A percentile compares a stretch with the other conserved stretches of the same genome.
These are phyloP conservation scores for Drosophila buzzatii DNA, from an alignment of 2,888 invertebrate species.

Conservation along the genomic window DNA sequence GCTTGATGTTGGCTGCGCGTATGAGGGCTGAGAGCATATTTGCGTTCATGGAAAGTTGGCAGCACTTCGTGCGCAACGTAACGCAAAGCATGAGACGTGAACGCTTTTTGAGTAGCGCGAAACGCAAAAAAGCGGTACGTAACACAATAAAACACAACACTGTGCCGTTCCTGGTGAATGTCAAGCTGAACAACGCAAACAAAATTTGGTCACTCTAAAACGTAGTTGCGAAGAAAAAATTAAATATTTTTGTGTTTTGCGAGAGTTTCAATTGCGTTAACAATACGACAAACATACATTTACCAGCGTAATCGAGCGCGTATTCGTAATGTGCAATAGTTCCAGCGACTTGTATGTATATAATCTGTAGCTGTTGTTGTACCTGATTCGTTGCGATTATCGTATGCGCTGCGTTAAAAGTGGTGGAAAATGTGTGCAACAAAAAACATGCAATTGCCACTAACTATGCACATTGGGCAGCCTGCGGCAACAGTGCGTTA, in stretches of 20 bases:
- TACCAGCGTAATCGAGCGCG: constrained; percentile 2
- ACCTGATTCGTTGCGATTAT: constrained; percentile 64
- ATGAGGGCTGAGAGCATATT: not conserved
- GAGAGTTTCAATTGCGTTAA: constrained; percentile 31
- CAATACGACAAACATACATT: constrained; percentile 32
- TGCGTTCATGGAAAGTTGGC: constrained; percentile 4
- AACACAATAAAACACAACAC: constrained; percentile 37
- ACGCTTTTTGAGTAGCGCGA: constrained; percentile 14
- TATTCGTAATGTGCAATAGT: constrained; percentile 33
- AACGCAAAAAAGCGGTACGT: constrained; percentile 3
- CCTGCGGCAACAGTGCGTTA: constrained; percentile 35
- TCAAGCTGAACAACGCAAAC: constrained; percentile 57
- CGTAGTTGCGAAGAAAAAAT: constrained; percentile 60
- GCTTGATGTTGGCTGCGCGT: constrained; percentile 13
- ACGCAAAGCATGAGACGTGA: constrained; percentile 11
- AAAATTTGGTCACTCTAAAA: constrained; percentile 63
- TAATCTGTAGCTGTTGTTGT: constrained; percentile 63
- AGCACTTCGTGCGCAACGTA: constrained; percentile 14
- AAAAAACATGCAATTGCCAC: constrained; percentile 57
- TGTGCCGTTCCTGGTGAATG: constrained; percentile 46
- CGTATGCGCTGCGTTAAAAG: constrained; percentile 69
- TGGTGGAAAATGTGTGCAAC: constrained; percentile 74
- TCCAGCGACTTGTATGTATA: constrained; percentile 47
- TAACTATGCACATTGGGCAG: constrained; percentile 37
- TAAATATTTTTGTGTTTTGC: constrained; percentile 61